Percentiles rank a stretch among this genome's conserved stretches.
Evolutionary conservation across 2,888 invertebrate genomes (phyloP).

Genomic region (Dicyrtomina minuta): DNA sequence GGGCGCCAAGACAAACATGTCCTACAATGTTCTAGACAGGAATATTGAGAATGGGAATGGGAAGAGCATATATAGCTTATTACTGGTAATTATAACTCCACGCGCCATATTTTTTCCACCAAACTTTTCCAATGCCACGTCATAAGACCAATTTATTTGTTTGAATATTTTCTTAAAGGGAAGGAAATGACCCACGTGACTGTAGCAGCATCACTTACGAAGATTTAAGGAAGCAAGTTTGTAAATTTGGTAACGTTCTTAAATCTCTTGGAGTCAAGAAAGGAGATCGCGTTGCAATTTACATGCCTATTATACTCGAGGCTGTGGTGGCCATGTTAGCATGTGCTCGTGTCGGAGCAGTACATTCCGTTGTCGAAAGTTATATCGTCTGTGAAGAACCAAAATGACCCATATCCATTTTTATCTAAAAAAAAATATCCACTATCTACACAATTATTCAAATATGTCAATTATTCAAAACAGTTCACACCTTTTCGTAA

Average conservation of each 20-base stretch:
- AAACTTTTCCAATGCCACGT: too few relatives aligned
- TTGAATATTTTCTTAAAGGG: conserved; percentile 70
- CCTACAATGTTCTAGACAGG: conserved; percentile 91
- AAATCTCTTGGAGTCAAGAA: conserved; percentile 78
- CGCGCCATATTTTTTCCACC: too few relatives aligned
- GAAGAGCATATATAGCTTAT: conserved; percentile 86
- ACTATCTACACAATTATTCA: too few relatives aligned
- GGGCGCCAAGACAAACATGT: conserved; percentile 91
- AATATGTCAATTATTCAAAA: too few relatives aligned
- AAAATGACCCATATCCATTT: too few relatives aligned
- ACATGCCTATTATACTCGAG: conserved; percentile 99
- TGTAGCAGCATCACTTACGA: conserved; percentile 83
- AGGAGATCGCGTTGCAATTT: conserved; percentile 93
- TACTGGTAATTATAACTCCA: conserved; percentile 96
- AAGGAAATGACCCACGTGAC: conserved; percentile 95
- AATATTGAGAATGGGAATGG: conserved; percentile 84
- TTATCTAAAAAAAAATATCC: too few relatives aligned
- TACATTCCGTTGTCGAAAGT: conserved; percentile 15
- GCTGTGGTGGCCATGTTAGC: conserved; percentile 90
- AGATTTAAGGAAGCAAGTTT: conserved; percentile 82
- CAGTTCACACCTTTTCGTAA: too few relatives aligned
- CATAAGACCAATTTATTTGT: too few relatives aligned
- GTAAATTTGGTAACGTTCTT: conserved; percentile 87
- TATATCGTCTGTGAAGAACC: too few relatives aligned
- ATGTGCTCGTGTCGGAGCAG: conserved; percentile 83